Evolutionary conservation across 2,113 vertebrate genomes (phyloP).

Genomic region (Cariama cristata): DNA sequence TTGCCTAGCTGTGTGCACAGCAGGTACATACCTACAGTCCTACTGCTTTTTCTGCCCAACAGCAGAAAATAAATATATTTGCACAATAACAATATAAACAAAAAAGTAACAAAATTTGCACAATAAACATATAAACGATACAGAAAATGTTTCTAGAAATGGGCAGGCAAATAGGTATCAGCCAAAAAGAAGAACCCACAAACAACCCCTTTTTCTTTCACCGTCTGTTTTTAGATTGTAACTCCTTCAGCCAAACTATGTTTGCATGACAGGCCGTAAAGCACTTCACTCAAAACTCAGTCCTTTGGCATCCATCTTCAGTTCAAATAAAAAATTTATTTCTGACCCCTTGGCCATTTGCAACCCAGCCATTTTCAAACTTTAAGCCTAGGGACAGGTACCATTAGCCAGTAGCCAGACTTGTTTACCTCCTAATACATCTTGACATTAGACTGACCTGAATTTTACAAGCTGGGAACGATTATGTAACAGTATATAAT

Average conservation of each 20-base stretch:
- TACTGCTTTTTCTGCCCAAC: not conserved
- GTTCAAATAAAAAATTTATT: not conserved
- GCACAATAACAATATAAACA: not conserved
- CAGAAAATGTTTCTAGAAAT: not conserved
- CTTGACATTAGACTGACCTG: conserved; percentile 53
- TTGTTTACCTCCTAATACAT: conserved; percentile 33
- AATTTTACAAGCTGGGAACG: conserved; percentile 59
- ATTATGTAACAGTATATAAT: conserved; percentile 39
- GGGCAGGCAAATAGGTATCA: not conserved
- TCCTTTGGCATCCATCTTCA: not conserved
- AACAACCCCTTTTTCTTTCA: not conserved
- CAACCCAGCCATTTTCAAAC: not conserved
- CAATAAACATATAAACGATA: not conserved
- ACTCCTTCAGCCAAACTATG: not conserved
- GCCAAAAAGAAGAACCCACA: not conserved
- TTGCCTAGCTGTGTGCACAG: not conserved
- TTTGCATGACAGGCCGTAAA: fast-evolving
- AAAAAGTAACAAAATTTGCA: not conserved
- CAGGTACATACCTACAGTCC: not conserved
- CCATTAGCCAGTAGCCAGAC: not conserved
- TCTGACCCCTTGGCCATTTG: not conserved
- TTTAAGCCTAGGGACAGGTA: not conserved
- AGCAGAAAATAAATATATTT: not conserved
- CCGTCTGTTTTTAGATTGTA: not conserved
- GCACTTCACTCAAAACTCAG: not conserved